Base-by-base conservation (phyloP, 2,888 invertebrate species). In the Ornithoptera priamus region DNA sequence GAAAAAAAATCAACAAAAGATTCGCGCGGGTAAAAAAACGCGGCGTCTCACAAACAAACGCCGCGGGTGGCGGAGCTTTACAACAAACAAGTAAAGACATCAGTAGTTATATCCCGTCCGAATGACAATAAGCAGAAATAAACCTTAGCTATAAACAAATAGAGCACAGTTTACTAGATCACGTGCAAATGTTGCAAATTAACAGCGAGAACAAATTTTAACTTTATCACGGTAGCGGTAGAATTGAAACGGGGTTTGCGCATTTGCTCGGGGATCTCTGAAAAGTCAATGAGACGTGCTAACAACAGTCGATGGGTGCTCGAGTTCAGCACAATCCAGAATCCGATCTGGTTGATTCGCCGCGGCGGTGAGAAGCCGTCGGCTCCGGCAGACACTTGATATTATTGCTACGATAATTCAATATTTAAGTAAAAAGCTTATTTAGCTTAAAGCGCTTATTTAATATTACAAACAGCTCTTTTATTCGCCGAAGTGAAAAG, bases 1-100 rank as follows among this genome's bases (percentile, higher is more conserved):
- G 5, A 30, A 75, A 79, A 83, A 83, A 84, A 83, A 78, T 63
- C 67, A 78, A 81, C 81, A 85, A 81, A 70, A 75, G 76, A 58
- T 64, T 68, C 39, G 72, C 72, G 73, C 69, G 72, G 70, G 74
- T 68, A 77, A 77, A 78, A 80, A 80, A 77, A 73, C 75, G 77
- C 77, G 78, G 79, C 69, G 73, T 77, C 78, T 76, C 78, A 76
- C 79, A 85, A 85, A 85, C 82, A 84, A 67, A 78, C 86, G 67
- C 85, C 72, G 81, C 86, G 86, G 86, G 85, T 85, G 85, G 86
- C 76, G 70, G 62, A 69, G 62, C 39, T 30, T 30, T 58, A 75
- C 73, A 78, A 75, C 74, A 73, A 71, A 69, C 68, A 74, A 70
- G 71, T 67, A 39, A 39, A 66, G 62, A 62, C 68, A 69, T 71